Evolutionary conservation across 2,888 invertebrate genomes (phyloP).

Genomic region (Dimorphilus gyrociliatus): DNA sequence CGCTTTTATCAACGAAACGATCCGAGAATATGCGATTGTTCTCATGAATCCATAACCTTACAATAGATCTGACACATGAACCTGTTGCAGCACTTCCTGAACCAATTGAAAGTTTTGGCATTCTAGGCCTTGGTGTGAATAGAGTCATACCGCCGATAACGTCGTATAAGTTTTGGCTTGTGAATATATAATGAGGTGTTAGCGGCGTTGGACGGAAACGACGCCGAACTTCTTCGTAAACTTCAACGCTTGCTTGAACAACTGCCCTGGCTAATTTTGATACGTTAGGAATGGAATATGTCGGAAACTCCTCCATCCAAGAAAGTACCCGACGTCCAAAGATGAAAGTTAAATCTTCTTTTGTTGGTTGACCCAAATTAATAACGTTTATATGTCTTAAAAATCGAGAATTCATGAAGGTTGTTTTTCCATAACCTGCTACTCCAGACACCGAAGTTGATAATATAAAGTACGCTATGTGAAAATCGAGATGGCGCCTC

Average conservation of each 20-base stretch:
- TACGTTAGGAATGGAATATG: slow-evolving; percentile 28
- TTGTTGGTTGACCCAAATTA: too few species aligned
- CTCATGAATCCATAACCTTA: slow-evolving; percentile 33
- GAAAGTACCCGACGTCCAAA: too few species aligned
- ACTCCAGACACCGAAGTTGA: too few species aligned
- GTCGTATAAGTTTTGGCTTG: slow-evolving; percentile 24
- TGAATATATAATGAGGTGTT: slow-evolving; percentile 29
- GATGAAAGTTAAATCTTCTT: too few species aligned
- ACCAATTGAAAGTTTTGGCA: too few species aligned
- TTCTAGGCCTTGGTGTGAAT: slow-evolving; percentile 25
- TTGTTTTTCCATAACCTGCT: too few species aligned
- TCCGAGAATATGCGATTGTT: slow-evolving; percentile 27
- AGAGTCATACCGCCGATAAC: slow-evolving; percentile 29
- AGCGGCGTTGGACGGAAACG: slow-evolving; percentile 26
- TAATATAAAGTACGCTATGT: too few species aligned
- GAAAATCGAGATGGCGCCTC: too few species aligned
- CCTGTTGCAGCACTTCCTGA: too few species aligned
- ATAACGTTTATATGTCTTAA: too few species aligned
- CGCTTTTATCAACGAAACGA: slow-evolving; percentile 22
- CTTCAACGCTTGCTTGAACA: slow-evolving; percentile 20
- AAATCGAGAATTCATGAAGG: too few species aligned
- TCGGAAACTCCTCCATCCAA: slow-evolving; percentile 37
- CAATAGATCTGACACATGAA: too few species aligned
- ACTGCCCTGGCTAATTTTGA: slow-evolving; percentile 30
- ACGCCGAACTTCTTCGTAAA: slow-evolving; percentile 22